phyloP scores from a whole-genome alignment of 2,113 vertebrate species.

The Saccopteryx bilineata region DNA sequence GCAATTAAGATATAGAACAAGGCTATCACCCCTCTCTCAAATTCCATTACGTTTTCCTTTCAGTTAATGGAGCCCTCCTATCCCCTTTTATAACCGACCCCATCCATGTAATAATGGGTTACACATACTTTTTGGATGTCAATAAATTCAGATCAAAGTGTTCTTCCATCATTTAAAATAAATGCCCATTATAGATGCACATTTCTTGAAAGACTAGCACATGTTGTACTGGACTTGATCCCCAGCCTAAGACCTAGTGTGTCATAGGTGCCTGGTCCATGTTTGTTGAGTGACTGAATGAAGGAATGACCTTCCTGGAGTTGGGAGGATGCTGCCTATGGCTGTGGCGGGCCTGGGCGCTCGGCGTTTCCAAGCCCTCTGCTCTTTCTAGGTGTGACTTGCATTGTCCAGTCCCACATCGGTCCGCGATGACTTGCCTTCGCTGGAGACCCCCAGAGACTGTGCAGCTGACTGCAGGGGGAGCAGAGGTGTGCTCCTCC shows the following conservation, averaged over 20 bases:
- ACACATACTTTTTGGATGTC: not conserved
- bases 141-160: not conserved
- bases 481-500: not conserved
- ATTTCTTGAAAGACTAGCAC: not conserved
- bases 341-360: not conserved
- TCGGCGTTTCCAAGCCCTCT: accelerated
- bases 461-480: not conserved
- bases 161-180: not conserved
- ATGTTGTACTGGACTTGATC: not conserved
- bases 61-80: accelerated
- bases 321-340: accelerated
- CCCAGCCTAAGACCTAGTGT: too few species aligned
- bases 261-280: accelerated
- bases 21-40: too few species aligned
- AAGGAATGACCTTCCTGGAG: not conserved
- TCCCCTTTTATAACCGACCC: not conserved
- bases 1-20: not conserved
- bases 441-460: not conserved
- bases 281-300: not conserved
- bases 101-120: too few species aligned
- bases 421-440: too few species aligned
- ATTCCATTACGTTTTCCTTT: not conserved
- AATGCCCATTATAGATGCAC: too few species aligned
- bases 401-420: not conserved
- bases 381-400: not conserved